Base-by-base conservation (phyloP, 2,797 vertebrate species). In the Falco peregrinus region DNA sequence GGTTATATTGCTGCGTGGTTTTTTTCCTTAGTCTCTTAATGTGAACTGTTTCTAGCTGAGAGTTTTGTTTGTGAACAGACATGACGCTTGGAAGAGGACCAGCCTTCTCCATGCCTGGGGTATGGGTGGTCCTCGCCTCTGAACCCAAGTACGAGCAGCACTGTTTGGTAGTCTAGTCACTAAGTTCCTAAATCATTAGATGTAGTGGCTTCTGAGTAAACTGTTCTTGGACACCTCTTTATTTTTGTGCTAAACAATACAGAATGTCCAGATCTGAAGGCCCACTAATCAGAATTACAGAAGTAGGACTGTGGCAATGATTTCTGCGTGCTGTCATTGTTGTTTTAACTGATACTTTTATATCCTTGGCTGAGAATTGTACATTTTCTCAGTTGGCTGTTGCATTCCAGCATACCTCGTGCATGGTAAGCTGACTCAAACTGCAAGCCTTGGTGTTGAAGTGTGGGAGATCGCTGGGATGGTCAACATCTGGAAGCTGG, bases 141-240 rank as follows among this genome's bases (percentile, higher is more conserved):
- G 37, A 75, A 87, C 71, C 15, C 3, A 47, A 45, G 16, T 41
- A 64, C 0, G 1, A 39, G 7, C 59, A 64, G n/a, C 2, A 1
- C 41, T 64, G 28, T 90, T 93, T 31, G 41, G 22, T 61, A 41
- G 41, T 41, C 10, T 5, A 35, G 45, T 50, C 15, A 10, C 65
- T 54, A 43, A 74, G 31, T 87, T 87, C 17, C 65, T 86, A 5
- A 12, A 29, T 76, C 20, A 37, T 39, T 60, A 68, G 21, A n/a
- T 65, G 10, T 39, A 57, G 24, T 64, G 41, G 78, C 76, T 84
- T 84, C 18, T 29, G 37, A 80, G 29, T 81, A n/a, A 51, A 16
- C 37, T 85, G 11, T 43, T 76, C 45, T 47, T 80, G 45, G 28
- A 18, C 15, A 51, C 25, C 6, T 50, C 67, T 85, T 43, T 73